Evolutionary conservation across 2,797 vertebrate genomes (phyloP), one percentile per base, ranked within the genome.

Genomic region (Hapalemur alaotrensis): DNA sequence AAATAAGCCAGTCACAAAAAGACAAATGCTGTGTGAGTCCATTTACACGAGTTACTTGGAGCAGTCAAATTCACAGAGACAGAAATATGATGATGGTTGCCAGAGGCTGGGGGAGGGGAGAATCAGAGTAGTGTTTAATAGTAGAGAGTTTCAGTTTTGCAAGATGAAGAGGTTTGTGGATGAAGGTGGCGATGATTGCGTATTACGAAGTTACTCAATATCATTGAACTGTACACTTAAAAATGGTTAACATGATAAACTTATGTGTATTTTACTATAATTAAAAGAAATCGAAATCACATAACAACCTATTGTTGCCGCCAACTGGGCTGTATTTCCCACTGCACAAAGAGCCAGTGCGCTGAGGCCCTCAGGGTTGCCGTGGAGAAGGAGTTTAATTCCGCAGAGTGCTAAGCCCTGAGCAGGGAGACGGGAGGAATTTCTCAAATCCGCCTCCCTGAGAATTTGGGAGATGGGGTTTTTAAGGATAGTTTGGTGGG

Each of bases 1-100:
- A 72, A 63, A 63, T 17, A 35, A 46, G 43, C 1, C 69, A 43
- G 22, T 38, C 14, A 48, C 7, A 23, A 35, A 43, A 73, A 15
- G 50, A 75, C n/a, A 35, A 59, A 20, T 8, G 13, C 41, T 32
- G 28, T 35, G 28, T n/a, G 50, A 52, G 48, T 17, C 23, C 50
- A 22, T 23, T 75, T 52, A 32, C 0, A 0, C 0, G 30, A 69
- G 35, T 7, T 10, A 1, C 50, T 1, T 25, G 35, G 75, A 43
- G 48, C 18, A 8, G 13, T 32, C 28, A 10, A 4, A 22, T 43
- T 76, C 38, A 20, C 0, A 12, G 80, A 85, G 65, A 91, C 18
- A 38, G 73, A 63, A 86, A 54, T 5, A 18, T 14, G 59, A 48
- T 4, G 10, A 43, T 4, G 9, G 43, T 41, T n/a, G 43, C 59